A percentile compares a stretch with the other conserved stretches of the same genome.
phyloP scores from a whole-genome alignment of 2,113 vertebrate species.

The Brienomyrus longianalis region DNA sequence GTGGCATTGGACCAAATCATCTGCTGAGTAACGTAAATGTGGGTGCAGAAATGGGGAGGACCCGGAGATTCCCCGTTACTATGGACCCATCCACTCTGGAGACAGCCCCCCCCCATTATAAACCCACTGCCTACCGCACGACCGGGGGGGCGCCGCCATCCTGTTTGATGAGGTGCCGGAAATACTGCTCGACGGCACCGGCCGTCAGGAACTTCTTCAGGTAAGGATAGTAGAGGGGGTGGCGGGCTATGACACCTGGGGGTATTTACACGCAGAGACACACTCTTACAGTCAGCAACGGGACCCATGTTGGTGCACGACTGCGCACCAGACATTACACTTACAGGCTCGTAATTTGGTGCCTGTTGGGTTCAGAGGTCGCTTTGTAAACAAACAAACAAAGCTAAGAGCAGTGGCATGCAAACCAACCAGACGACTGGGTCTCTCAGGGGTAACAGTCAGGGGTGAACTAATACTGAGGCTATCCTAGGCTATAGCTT shows the following conservation, averaged over 20 bases:
- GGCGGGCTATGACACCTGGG: conserved; percentile 69
- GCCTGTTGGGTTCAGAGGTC: background rate
- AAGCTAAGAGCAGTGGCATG: background rate
- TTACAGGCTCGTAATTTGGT: background rate
- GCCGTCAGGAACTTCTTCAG: conserved; percentile 74
- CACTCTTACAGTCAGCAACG: background rate
- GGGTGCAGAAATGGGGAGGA: background rate
- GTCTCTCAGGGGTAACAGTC: background rate
- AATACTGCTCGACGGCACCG: conserved; percentile 66
- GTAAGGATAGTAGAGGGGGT: conserved; percentile 74
- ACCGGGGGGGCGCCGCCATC: conserved; percentile 45
- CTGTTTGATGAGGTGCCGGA: conserved; percentile 66
- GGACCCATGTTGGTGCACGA: background rate
- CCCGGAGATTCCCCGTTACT: background rate
- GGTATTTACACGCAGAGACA: background rate
- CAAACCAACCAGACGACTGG: background rate
- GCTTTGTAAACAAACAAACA: background rate
- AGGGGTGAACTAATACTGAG: background rate
- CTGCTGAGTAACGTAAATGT: background rate
- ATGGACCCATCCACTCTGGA: background rate
- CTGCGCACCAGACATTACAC: too few relatives aligned
- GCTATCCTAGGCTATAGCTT: background rate
- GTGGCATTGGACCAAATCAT: background rate
- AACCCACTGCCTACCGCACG: conserved; percentile 56
- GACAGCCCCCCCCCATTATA: background rate